phyloP scores from a whole-genome alignment of 1,140 invertebrate species.

The Sarcophaga peregrina region DNA sequence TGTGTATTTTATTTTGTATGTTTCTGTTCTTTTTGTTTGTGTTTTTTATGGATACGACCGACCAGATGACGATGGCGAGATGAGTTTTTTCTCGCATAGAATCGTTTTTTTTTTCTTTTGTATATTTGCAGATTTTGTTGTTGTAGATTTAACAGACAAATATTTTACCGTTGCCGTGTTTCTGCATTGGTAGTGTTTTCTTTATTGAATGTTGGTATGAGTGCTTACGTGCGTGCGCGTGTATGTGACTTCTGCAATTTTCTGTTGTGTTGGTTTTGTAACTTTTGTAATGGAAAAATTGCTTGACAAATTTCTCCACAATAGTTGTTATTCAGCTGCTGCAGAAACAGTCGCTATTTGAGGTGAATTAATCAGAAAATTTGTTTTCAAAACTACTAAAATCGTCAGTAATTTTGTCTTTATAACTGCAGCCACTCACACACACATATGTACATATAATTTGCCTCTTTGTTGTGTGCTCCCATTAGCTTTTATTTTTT shows the following conservation, averaged over 20 bases:
- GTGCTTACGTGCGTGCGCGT: neutral
- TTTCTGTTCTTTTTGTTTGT: too few relatives aligned
- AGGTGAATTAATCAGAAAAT: slow-evolving; percentile 5
- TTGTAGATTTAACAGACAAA: neutral
- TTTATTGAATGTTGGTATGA: too few relatives aligned
- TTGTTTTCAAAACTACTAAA: neutral
- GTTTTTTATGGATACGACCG: too few relatives aligned
- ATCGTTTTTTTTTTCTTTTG: neutral
- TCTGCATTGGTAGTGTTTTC: too few relatives aligned
- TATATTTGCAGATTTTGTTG: neutral
- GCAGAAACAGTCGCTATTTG: neutral
- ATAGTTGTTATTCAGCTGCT: too few relatives aligned
- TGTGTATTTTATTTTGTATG: neutral
- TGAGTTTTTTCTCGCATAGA: neutral
- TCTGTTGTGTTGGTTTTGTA: neutral
- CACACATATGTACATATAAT: neutral
- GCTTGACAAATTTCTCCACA: slow-evolving; percentile 21
- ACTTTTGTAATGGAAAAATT: neutral
- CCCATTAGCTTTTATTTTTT: neutral
- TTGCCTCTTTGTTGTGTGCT: neutral
- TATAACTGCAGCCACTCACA: slow-evolving; percentile 27
- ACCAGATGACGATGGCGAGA: neutral
- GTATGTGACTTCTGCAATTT: neutral
- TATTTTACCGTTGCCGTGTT: neutral
- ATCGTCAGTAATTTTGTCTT: slow-evolving; percentile 26